Evolutionary conservation across 1,140 invertebrate genomes (phyloP).

Genomic region (Theocolax elegans): DNA sequence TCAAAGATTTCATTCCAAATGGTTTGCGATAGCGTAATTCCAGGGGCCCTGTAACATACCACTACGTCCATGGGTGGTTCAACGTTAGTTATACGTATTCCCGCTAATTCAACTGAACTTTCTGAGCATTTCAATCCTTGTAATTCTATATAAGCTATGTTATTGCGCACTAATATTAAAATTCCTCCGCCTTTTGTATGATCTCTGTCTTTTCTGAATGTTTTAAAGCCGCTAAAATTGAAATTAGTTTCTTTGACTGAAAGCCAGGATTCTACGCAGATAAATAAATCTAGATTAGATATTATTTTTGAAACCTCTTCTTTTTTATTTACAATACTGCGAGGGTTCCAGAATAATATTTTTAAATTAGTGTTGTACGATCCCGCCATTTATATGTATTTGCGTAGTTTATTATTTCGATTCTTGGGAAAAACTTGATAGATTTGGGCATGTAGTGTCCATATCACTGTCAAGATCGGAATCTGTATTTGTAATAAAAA

Average conservation of each 20-base stretch:
- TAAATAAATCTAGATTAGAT: too few relatives aligned
- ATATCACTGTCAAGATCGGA: neutral
- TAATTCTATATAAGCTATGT: neutral
- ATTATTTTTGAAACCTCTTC: too few relatives aligned
- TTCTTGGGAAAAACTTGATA: too few relatives aligned
- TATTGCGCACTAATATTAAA: constrained; percentile 17
- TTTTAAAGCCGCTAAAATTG: constrained; percentile 11
- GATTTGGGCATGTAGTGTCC: too few relatives aligned
- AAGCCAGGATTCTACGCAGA: constrained; percentile 29
- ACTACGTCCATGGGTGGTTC: neutral
- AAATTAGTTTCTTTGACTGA: too few relatives aligned
- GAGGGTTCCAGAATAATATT: constrained; percentile 27
- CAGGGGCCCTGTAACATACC: constrained; percentile 23
- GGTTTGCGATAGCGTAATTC: neutral
- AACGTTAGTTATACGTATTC: neutral
- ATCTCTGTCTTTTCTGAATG: constrained; percentile 13
- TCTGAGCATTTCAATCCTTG: neutral
- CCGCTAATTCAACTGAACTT: neutral
- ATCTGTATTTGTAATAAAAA: neutral
- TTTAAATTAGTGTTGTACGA: neutral
- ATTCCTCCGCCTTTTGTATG: constrained; percentile 12
- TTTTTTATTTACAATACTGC: constrained; percentile 18
- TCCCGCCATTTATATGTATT: neutral
- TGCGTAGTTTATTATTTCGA: too few relatives aligned
- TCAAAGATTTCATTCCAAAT: too few relatives aligned